Base-by-base conservation (phyloP, 2,797 vertebrate species). In the Sebastes oblongus region DNA sequence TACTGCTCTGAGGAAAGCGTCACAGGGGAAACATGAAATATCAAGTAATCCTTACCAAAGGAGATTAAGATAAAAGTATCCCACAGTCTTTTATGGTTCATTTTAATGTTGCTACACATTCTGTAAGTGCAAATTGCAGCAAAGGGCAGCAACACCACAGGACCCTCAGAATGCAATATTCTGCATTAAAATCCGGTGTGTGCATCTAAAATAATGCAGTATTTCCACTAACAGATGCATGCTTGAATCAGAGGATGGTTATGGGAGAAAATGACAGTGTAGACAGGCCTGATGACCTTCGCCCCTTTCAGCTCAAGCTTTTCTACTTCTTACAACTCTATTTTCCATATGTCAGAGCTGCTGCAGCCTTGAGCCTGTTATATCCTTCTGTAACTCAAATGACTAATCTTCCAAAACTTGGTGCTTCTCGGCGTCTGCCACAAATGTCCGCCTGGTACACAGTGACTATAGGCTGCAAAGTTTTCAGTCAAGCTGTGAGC, bases 401-500 rank as follows among this genome's bases (percentile, higher is more conserved):
- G 83, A 89, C 82, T 89, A 78, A 85, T 84, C 50, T 59, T 66
- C 24, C 27, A 12, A 67, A 88, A 83, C 72, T 66, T 70, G 1
- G n/a, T 56, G 20, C 60, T 80, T 74, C 56, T 85, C 74, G 24
- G 42, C 30, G 2, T 66, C 75, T 71, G 62, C 83, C 75, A 77
- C 84, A 86, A 77, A 82, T 75, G 76, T 32, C 61, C 1, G 83
- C 62, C 84, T 78, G 81, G 82, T 84, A 71, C 42, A 16, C 2
- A 34, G 62, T 64, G 84, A 85, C 88, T 82, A 39, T 64, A 56
- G 66, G 67, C 76, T 62, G 71, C 56, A 58, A 90, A 78, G 81
- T 86, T 89, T 90, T 82, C 60, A 77, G 67, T 71, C 6, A 10
- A 84, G 83, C 87, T 90, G 46, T 84, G 70, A 85, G 89, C 78